Base-by-base conservation (phyloP, 2,797 vertebrate species). In the Garrulus glandarius region DNA sequence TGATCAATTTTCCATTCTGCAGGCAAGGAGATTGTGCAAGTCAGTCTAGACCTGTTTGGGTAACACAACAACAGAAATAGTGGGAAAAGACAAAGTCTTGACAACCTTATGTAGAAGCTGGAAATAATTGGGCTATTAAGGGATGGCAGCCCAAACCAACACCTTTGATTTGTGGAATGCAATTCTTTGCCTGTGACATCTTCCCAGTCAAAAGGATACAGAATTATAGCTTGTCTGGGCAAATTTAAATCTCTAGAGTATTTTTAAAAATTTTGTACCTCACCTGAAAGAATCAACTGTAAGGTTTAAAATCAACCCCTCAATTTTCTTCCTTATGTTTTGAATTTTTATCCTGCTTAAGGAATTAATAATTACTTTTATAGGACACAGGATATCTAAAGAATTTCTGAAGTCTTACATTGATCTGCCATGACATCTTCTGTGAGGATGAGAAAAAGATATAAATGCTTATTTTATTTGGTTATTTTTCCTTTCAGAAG, bases 1-100 rank as follows among this genome's bases (percentile, higher is more conserved):
- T 68, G 23, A 63, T 26, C 11, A 14, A 4, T 60, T 39, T 70
- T 74, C 50, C 19, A 6, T 69, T 69, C 34, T 34, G 4, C 10
- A 81, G 57, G 34, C 26, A 75, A 80, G 36, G 34, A 34, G 11
- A 20, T 18, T 8, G 13, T 69, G 20, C 20, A 69, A 34, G 20
- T 23, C n/a, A 69, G 29, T 46, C 55, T 68, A 21, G 10, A 26
- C 29, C 30, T 30, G 23, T 8, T 57, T 16, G 21, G n/a, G 32
- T 26, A 71, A 57, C 23, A n/a, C 0, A 0, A 24, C 19, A 76
- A 56, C 39, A 83, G 44, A 27, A 65, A 23, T 1, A 39, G 29
- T 15, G 21, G 39, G 39, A 76, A 64, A 69, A 86, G 22, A 41
- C 13, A 16, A 2, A 53, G 9, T 27, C 53, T 68, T 61, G 64